Evolutionary conservation across 2,888 invertebrate genomes (phyloP), one percentile per base, ranked within the genome.

Genomic region (Drosophila rubida): DNA sequence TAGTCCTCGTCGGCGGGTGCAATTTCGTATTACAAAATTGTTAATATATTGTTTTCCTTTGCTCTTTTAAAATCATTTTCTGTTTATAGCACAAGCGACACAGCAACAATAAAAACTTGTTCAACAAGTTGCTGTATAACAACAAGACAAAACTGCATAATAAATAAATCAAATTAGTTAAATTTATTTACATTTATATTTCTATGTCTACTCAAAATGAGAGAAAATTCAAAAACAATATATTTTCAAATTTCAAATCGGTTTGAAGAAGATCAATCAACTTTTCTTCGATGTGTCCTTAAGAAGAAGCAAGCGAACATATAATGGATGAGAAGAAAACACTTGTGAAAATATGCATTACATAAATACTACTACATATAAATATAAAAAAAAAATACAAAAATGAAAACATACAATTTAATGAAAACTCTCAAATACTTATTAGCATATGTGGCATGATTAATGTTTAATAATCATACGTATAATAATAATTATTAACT

Each of bases 341-440:
- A 88, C 88, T 87, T 84, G 87, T 88, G 86, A 88, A 86, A 86
- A 86, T 73, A 84, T 74, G 80, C 86, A 87, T 83, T 80, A 84
- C 59, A 87, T 74, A 64, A 71, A 70, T 59, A 71, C 48, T 62
- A 64, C 23, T 44, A 68, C 46, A 74, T 48, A 69, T 45, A 67
- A 62, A 49, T 30, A 63, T 30, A 30, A 41, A 62, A 30, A 25
- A 67, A 62, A 49, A 25, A 63, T 30, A 30, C 35, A 62, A 30
- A 25, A 19, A 19, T 3, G 19, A 50, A 69, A 45, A 49, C 39
- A 66, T 37, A 65, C 63, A 75, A 53, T 51, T 64, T 69, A 73
- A 69, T 59, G 23, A 61, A 55, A 51, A 49, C 66, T 44, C 44
- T 55, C 49, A 55, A 53, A 62, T 71, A 77, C 57, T 68, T 61